Evolutionary conservation across 2,888 invertebrate species (phyloP), one percentile per base, ranked within the genome.

Genomic region (Rotaria socialis): DNA sequence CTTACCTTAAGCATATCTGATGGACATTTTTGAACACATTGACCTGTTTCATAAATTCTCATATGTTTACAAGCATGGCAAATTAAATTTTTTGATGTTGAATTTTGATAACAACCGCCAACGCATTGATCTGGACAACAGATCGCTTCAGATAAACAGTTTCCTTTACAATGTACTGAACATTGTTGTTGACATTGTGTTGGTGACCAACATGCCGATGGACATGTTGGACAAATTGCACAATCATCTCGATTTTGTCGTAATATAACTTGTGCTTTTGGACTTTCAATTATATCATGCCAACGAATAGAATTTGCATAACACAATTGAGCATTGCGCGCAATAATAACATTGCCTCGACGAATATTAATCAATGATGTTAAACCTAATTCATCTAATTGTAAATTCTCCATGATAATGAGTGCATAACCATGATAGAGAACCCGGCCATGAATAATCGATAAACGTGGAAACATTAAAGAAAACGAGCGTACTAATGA

Each of bases 391-490:
- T 86, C 84, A 35, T 50, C 35, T 11, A 86, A 27, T 47, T 84
- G 67, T 52, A 47, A 84, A 52, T 84, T 84, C 27, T 84, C 50
- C 47, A 67, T 60, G 7, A 86, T 35, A 84, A 84, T 84, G 7
- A 86, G 52, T 60, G 86, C 84, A 35, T 86, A 84, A 74, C 84
- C 84, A 60, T 86, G 84, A 27, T 84, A 86, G 24, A 86, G 52
- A n/a, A 60, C 60, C 16, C 84, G 50, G 16, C 86, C 86, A 27
- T 84, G 84, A 7, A 86, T 86, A 19, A 86, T 84, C 41, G 60
- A 52, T 47, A 86, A 52, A 50, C 67, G 84, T 22, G 86, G 86
- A 56, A 86, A 86, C 52, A 86, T 80, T 11, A 24, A 43, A 1
- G 47, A n/a, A 47, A 80, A 80, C 47, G 80, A 47, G 47, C 14